These are phyloP conservation scores for Hydrozoanthus tunicans DNA, from an alignment of 64 coral and sea anemone species.

Conservation along the genomic window DNA sequence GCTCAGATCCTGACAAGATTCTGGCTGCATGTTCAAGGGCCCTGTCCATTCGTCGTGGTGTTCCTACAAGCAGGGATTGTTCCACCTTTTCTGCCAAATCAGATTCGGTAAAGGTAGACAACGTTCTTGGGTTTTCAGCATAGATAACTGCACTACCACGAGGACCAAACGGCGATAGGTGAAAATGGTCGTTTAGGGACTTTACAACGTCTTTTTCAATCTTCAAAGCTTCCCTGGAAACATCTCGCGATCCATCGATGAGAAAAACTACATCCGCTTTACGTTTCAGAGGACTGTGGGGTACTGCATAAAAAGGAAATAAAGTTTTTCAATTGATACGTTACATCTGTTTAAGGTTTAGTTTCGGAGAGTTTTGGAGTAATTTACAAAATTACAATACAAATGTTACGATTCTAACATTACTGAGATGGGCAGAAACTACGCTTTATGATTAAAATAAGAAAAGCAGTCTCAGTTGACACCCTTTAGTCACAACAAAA, in stretches of 20 bases:
- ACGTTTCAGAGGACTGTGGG: slow-evolving; percentile 34
- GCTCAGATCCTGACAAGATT: slow-evolving; percentile 12
- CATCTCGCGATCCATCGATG: slow-evolving; percentile 59
- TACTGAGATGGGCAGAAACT: too few relatives aligned
- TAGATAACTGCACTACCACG: slow-evolving; percentile 44
- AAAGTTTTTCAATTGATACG: neutral
- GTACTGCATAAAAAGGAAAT: slow-evolving; percentile 2
- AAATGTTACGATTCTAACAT: too few relatives aligned
- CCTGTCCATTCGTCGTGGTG: slow-evolving; percentile 24
- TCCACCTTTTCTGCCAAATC: slow-evolving; percentile 13
- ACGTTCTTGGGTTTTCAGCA: neutral
- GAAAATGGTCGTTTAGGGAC: slow-evolving; percentile 40
- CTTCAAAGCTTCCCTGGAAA: slow-evolving; percentile 35
- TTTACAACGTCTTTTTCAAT: slow-evolving; percentile 76
- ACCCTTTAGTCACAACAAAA: too few relatives aligned
- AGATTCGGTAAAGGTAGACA: slow-evolving; percentile 32
- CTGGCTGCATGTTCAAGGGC: slow-evolving; percentile 22
- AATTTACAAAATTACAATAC: too few relatives aligned
- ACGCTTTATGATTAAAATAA: too few relatives aligned
- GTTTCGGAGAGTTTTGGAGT: too few relatives aligned
- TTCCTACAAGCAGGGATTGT: neutral
- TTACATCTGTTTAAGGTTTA: neutral
- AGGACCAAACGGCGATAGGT: slow-evolving; percentile 34
- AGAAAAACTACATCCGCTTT: slow-evolving; percentile 72
- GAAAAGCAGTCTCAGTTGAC: too few relatives aligned